phyloP scores from a whole-genome alignment of 2,113 vertebrate species.

The Eulemur macaco region DNA sequence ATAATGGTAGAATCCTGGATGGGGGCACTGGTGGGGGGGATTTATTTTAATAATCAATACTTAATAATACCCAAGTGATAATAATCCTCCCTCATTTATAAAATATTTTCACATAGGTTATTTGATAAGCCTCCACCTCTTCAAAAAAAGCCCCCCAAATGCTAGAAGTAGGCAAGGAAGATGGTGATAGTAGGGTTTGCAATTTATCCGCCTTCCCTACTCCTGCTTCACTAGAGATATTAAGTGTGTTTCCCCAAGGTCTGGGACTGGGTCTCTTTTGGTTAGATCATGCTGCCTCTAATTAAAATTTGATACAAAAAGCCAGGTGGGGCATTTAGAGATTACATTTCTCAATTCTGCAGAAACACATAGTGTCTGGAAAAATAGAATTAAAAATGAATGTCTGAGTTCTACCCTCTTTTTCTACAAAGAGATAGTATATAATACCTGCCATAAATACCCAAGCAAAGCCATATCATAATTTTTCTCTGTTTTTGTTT shows the following conservation, averaged over 20 bases:
- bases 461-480: not conserved
- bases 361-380: not conserved
- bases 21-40: not conserved
- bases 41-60: not conserved
- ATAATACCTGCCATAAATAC: not conserved
- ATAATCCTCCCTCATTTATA: not conserved
- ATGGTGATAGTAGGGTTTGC: not conserved
- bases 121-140: not conserved
- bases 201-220: not conserved
- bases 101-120: not conserved
- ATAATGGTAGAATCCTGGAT: not conserved
- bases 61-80: not conserved
- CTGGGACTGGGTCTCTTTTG: not conserved
- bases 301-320: constrained; percentile 18
- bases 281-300: not conserved
- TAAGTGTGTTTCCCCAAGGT: not conserved
- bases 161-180: not conserved
- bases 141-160: not conserved
- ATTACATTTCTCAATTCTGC: constrained; percentile 25
- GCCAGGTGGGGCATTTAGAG: not conserved
- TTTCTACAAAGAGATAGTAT: not conserved
- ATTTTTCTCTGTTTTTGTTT: not conserved
- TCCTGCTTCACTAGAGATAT: not conserved
- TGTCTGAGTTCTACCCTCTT: not conserved
- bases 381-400: not conserved